phyloP scores from a whole-genome alignment of 2,797 vertebrate species.

The Rhinoraja longicauda region DNA sequence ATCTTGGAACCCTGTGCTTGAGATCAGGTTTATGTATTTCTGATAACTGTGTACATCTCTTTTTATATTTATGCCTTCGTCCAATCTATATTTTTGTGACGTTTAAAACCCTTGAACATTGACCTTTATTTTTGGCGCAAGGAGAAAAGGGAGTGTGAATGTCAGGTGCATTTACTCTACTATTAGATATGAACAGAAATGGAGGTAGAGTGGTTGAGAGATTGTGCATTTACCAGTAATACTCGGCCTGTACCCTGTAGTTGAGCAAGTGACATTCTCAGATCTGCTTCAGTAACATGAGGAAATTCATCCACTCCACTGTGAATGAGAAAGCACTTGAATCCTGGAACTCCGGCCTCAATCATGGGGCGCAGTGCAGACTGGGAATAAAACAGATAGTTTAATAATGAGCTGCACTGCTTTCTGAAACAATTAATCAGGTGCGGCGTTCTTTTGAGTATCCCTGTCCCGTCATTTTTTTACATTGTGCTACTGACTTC shows the following conservation, averaged over 20 bases:
- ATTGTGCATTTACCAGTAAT: conserved; percentile 60
- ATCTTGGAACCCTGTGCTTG: background rate
- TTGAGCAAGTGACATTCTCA: conserved; percentile 66
- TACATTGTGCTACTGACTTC: background rate
- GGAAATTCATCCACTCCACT: conserved; percentile 74
- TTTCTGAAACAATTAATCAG: no score
- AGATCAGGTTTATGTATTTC: background rate
- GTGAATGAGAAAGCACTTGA: conserved; percentile 76
- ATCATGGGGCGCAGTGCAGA: conserved; percentile 65
- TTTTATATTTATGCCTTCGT: no score
- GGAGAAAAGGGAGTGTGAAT: background rate
- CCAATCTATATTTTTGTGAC: background rate
- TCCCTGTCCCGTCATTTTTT: no score
- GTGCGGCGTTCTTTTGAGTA: background rate
- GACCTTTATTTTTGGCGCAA: background rate
- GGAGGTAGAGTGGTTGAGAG: background rate
- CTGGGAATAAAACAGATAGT: conserved; percentile 46
- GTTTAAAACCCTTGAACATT: background rate
- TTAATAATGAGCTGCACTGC: background rate
- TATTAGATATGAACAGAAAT: background rate
- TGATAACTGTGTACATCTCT: background rate
- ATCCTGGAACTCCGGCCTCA: conserved; percentile 66
- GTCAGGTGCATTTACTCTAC: background rate
- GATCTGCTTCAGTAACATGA: conserved; percentile 59
- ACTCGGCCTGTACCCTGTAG: conserved; percentile 67